Evolutionary conservation across 2,797 vertebrate species (phyloP).

Genomic region (Pampus argenteus): DNA sequence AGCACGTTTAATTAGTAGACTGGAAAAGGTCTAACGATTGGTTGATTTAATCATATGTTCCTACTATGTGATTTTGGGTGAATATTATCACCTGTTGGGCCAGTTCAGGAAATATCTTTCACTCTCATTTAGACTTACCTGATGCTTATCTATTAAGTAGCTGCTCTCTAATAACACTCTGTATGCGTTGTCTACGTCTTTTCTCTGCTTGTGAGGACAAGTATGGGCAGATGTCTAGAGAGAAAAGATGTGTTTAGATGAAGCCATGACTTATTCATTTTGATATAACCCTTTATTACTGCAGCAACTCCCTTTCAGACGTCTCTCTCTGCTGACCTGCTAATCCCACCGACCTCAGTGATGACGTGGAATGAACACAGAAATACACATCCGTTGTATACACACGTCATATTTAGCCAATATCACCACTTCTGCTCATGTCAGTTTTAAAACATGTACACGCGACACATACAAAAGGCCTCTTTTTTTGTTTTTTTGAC

Average conservation of each 20-base stretch:
- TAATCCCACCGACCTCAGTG: constrained; percentile 19
- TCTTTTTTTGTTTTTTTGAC: constrained; percentile 28
- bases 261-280: constrained; percentile 21
- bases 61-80: constrained; percentile 48
- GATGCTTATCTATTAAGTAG: constrained; percentile 23
- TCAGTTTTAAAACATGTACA: background rate
- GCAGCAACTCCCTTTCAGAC: constrained; percentile 38
- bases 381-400: background rate
- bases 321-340: constrained; percentile 59
- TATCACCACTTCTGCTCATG: constrained; percentile 7
- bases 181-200: constrained; percentile 15
- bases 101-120: constrained; percentile 31
- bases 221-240: constrained; percentile 5
- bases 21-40: constrained; percentile 51
- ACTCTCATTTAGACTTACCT: constrained; percentile 26
- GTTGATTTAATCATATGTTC: constrained; percentile 65
- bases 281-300: background rate
- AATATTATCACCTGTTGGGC: constrained; percentile 41
- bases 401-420: constrained; percentile 9
- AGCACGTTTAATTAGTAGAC: constrained; percentile 56
- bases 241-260: constrained; percentile 1
- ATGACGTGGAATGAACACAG: constrained; percentile 21
- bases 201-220: constrained; percentile 17
- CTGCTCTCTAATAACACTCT: constrained; percentile 29
- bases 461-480: constrained; percentile 44